Base-by-base conservation (phyloP, 1,140 invertebrate species). In the Eurosta solidaginis region DNA sequence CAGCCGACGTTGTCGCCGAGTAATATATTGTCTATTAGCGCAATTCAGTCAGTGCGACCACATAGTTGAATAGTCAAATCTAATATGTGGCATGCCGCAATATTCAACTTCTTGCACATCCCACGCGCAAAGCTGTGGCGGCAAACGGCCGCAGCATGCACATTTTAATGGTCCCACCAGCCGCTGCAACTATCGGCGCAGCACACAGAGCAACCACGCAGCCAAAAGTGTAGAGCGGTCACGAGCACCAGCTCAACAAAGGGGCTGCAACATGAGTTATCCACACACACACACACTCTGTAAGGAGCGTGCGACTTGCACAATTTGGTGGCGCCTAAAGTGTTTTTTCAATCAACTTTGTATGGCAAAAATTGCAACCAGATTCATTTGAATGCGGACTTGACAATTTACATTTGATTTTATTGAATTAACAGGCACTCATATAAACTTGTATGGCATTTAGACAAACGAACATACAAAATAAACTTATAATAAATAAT, bases 361-460 rank as follows among this genome's bases (percentile, higher is more conserved):
- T 20, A 68, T 68, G 22, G 59, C n/a, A n/a, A 68, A 68, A 68
- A 68, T 68, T 33, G 59, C 59, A 68, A 40, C 59, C 12, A 68
- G 33, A 68, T 29, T 40, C 33, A 33, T 33, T 20, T 36, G 36
- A 68, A 42, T 27, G 59, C 33, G 36, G 36, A 68, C 59, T 68
- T 68, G 59, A 68, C 59, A 68, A 68, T 68, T 68, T 68, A 68
- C 59, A 68, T 68, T 68, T 68, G 59, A 68, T 42, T 68, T 68
- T 17, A 68, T 68, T 68, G 59, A 42, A 68, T 68, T 68, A 68
- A 68, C 59, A 68, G 33, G 40, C 59, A 40, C 59, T 68, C 36
- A 68, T 68, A 68, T 33, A 68, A 20, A 68, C n/a, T n/a, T n/a
- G n/a, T n/a, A n/a, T n/a, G n/a, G n/a, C 59, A 68, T 68, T 68